Percentiles rank a stretch among this genome's conserved stretches.
Evolutionary conservation across 2,797 vertebrate species (phyloP).

Genomic region (Propithecus perrieri): DNA sequence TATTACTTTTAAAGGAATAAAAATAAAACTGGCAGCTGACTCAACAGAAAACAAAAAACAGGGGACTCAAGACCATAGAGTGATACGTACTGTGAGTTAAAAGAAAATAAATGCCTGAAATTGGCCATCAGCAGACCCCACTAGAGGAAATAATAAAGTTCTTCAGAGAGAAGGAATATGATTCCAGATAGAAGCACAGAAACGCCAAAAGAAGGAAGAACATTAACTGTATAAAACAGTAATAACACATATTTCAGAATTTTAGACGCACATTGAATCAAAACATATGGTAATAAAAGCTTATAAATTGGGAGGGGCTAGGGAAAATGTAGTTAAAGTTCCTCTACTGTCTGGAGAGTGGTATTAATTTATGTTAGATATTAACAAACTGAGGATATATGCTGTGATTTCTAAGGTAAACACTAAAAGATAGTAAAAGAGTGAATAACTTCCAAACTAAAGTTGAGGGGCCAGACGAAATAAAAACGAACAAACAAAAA

Average conservation of each 20-base stretch:
- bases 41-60: neutral
- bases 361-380: slow-evolving; percentile 8
- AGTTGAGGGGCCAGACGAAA: neutral
- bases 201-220: neutral
- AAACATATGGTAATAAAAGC: neutral
- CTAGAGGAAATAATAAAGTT: neutral
- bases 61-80: neutral
- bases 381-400: neutral
- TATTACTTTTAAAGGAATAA: neutral
- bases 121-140: neutral
- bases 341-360: neutral
- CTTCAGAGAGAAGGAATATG: neutral
- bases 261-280: neutral
- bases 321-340: neutral
- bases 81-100: neutral
- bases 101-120: neutral
- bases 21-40: neutral
- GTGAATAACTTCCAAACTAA: neutral
- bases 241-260: neutral
- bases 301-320: neutral
- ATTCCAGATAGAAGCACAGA: neutral
- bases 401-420: neutral
- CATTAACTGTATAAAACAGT: neutral
- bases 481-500: neutral
- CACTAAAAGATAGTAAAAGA: neutral